Evolutionary conservation across 2,797 vertebrate genomes (phyloP).

Genomic region (Neopelma chrysocephalum): DNA sequence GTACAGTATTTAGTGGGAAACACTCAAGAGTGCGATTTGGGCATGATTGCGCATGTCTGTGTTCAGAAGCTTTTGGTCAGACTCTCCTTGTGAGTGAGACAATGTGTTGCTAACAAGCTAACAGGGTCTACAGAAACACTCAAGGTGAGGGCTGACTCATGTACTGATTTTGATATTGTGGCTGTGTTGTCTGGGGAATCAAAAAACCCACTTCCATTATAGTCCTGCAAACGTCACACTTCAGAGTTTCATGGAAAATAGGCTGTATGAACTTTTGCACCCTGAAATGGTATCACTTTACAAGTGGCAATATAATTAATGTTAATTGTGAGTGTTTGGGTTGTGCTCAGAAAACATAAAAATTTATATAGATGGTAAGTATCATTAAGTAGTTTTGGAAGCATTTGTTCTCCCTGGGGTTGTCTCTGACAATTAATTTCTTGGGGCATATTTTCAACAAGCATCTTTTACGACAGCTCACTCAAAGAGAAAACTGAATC

Average conservation of each 20-base stretch:
- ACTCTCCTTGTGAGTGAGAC: background rate
- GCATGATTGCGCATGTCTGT: rapidly evolving
- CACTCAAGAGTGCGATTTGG: background rate
- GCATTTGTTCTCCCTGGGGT: background rate
- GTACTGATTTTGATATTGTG: background rate
- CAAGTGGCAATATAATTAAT: background rate
- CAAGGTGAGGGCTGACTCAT: background rate
- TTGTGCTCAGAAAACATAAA: constrained; percentile 5
- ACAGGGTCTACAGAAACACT: constrained; percentile 2
- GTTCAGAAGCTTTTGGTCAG: background rate
- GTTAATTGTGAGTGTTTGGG: background rate
- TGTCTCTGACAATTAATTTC: background rate
- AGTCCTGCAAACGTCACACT: background rate
- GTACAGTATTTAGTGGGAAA: background rate
- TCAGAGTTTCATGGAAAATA: background rate
- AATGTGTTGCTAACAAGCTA: background rate
- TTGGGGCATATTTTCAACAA: background rate
- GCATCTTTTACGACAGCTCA: background rate
- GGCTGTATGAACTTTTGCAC: background rate
- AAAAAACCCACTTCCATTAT: background rate
- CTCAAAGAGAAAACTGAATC: background rate
- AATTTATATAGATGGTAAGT: background rate
- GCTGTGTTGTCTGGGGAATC: background rate
- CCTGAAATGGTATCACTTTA: background rate
- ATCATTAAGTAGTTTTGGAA: background rate